Evolutionary conservation across 2,113 vertebrate species (phyloP), one percentile per base, ranked within the genome.

Genomic region (Chamaetylas fuelleborni): DNA sequence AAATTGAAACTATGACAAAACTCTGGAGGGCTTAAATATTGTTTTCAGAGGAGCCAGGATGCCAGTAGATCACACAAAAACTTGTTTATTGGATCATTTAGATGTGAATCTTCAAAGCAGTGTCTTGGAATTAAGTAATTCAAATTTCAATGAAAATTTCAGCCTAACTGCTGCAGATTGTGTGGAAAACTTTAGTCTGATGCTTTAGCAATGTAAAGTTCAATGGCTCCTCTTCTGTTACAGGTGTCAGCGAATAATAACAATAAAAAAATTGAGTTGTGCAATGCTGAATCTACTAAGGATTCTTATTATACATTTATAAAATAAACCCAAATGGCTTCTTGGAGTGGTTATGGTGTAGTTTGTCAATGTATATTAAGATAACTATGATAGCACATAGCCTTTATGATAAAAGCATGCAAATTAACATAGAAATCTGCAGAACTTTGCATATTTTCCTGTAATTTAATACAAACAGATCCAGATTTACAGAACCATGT

Each of bases 381-480:
- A 97, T 96, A 93, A 92, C 74, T 86, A n/a, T 88, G 96, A 85
- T 86, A 96, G 95, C 73, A 93, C 81, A 54, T 93, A 87, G 76
- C 54, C 69, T 94, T 97, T 93, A 95, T 95, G 90, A 96, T 88
- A 95, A 96, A 95, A 96, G 93, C 91, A 96, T 95, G 92, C 93
- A 97, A 96, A 97, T 96, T 80, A 96, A 88, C 47, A 73, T 10
- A 82, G 91, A 92, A 94, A 90, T 96, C 91, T 91, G 80, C 73
- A 93, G 87, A 81, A 93, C 87, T 95, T 92, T 86, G 90, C 86
- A 93, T 96, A 94, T 94, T 95, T 95, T 57, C n/a, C 57, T 42
- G 26, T 73, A 71, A 88, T 92, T 92, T 92, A 93, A 92, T 82
- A 82, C 51, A 92, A 96, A 90, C 78, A 85, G n/a, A 79, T 64